Evolutionary conservation across 2,888 invertebrate species (phyloP).

Genomic region (Limnephilus marmoratus): DNA sequence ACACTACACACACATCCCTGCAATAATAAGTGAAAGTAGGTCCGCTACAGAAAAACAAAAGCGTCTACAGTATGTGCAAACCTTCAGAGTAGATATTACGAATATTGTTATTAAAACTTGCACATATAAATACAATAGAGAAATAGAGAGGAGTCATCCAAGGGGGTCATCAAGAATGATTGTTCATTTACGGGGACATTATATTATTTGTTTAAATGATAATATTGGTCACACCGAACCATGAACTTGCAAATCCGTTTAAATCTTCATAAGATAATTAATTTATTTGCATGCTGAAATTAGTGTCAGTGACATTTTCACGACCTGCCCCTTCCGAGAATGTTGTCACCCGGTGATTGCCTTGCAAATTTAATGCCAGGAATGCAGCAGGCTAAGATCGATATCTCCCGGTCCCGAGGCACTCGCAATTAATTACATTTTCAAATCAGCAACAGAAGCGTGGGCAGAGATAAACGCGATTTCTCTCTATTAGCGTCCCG

Average conservation of each 20-base stretch:
- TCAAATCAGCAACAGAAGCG: neutral
- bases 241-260: neutral
- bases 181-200: neutral
- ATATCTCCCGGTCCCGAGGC: neutral
- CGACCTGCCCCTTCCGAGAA: neutral
- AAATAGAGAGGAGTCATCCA: neutral
- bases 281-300: neutral
- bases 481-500: neutral
- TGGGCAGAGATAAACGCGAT: slow-evolving; percentile 2
- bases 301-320: neutral
- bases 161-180: neutral
- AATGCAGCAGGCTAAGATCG: neutral
- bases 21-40: no score
- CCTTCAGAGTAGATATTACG: neutral
- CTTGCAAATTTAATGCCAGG: neutral
- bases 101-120: neutral
- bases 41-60: no score
- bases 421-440: neutral
- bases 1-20: no score
- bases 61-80: no score
- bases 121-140: neutral
- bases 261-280: neutral
- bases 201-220: neutral
- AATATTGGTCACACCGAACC: neutral
- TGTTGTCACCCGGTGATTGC: neutral